Percentiles rank a stretch among this genome's conserved stretches.
Conservation (phyloP, 2,888 invertebrate species). For the Gastrophysa polygoni region DNA sequence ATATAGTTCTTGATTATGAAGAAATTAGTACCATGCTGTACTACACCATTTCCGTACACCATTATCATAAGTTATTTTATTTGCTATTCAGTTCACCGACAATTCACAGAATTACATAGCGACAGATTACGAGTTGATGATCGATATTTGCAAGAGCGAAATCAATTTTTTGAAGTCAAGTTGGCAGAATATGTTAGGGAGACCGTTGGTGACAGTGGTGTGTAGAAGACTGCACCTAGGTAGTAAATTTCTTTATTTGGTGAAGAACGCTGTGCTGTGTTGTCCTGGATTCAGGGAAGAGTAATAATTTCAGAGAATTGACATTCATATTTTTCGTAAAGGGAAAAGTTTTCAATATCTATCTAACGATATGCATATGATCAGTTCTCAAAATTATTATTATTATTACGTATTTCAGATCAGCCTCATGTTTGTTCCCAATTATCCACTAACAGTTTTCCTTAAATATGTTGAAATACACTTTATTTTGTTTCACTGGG, state of each 20-base stretch:
- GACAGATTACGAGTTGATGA: slow-evolving; percentile 96
- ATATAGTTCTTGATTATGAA: not conserved
- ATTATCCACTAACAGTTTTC: not conserved
- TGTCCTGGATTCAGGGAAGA: not conserved
- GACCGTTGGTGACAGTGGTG: slow-evolving; percentile 92
- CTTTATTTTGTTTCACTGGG: not conserved
- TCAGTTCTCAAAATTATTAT: not conserved
- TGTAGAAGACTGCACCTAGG: slow-evolving; percentile 90
- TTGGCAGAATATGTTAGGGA: slow-evolving; percentile 97
- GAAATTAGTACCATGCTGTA: not conserved
- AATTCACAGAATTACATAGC: slow-evolving; percentile 97
- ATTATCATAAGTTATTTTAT: slow-evolving; percentile 16
- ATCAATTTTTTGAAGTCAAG: slow-evolving; percentile 97
- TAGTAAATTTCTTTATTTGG: slow-evolving; percentile 57
- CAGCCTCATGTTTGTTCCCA: too few relatives aligned
- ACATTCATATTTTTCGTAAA: too few relatives aligned
- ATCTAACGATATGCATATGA: too few relatives aligned
- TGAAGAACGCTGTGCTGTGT: slow-evolving; percentile 7
- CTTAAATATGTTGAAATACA: not conserved
- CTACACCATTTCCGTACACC: too few relatives aligned
- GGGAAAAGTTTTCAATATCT: too few relatives aligned
- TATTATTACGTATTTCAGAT: not conserved
- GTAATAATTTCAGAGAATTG: slow-evolving; percentile 10
- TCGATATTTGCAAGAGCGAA: slow-evolving; percentile 96
- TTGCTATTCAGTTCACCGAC: slow-evolving; percentile 86